Percentiles rank a stretch among this genome's conserved stretches.
These are phyloP conservation scores for Poeciliopsis prolifica DNA, from an alignment of 2,113 vertebrate species.

Conservation along the genomic window DNA sequence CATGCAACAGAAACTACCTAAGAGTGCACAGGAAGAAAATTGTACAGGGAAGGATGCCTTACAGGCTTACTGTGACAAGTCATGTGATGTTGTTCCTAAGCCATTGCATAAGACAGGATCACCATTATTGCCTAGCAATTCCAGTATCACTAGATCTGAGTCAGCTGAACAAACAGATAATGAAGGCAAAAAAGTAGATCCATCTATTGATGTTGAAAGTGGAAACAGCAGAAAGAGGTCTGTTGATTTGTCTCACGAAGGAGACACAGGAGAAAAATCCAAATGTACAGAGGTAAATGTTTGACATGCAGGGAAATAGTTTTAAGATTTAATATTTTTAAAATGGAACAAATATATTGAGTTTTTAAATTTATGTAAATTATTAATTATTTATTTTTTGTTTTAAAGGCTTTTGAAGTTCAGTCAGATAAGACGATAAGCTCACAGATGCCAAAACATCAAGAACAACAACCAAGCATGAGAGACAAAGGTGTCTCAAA, in stretches of 20 bases:
- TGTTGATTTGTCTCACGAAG: no score
- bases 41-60: no score
- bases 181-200: no score
- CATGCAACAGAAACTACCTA: no score
- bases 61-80: no score
- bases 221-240: fast-evolving
- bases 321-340: no score
- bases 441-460: not conserved
- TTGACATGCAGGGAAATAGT: no score
- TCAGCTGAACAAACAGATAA: not conserved
- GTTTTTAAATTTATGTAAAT: not conserved
- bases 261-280: no score
- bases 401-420: not conserved
- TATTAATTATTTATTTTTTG: not conserved
- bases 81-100: no score
- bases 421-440: not conserved
- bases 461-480: not conserved
- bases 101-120: not conserved
- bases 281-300: no score
- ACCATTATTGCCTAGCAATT: not conserved
- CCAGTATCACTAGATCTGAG: not conserved
- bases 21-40: no score
- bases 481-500: not conserved
- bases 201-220: not conserved
- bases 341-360: no score